These are phyloP conservation scores for Hippoglossus stenolepis DNA, from an alignment of 2,113 vertebrate species.

Conservation along the genomic window DNA sequence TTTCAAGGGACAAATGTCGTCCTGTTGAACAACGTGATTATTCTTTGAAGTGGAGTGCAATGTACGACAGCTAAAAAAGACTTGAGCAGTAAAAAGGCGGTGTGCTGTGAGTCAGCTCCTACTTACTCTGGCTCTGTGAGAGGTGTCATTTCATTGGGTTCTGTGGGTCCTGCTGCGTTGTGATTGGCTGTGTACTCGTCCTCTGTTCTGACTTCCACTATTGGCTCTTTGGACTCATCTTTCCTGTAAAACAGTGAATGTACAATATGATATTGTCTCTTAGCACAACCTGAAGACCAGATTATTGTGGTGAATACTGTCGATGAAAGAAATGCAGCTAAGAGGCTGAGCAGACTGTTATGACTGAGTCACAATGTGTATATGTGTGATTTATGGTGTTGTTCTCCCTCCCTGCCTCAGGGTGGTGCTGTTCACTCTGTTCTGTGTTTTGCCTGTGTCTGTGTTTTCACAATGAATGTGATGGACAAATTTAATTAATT, in stretches of 20 bases:
- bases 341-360: too few relatives aligned
- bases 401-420: not conserved
- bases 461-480: too few relatives aligned
- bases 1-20: constrained; percentile 47
- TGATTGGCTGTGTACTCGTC: constrained; percentile 96
- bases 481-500: too few relatives aligned
- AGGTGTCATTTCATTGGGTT: constrained; percentile 97
- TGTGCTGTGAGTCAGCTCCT: not conserved
- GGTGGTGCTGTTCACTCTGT: not conserved
- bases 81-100: constrained; percentile 22
- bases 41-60: constrained; percentile 81
- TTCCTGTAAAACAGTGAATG: constrained; percentile 83
- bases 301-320: too few relatives aligned
- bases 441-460: too few relatives aligned
- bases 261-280: not conserved
- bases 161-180: constrained; percentile 91
- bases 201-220: constrained; percentile 94
- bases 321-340: too few relatives aligned
- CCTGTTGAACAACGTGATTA: constrained; percentile 41
- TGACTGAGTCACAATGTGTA: too few relatives aligned
- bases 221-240: constrained; percentile 97
- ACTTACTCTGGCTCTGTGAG: constrained; percentile 97
- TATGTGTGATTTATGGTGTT: not conserved
- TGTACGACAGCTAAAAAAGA: constrained; percentile 51
- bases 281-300: not conserved